A percentile compares a stretch with the other conserved stretches of the same genome.
These are phyloP conservation scores for Campoplex nolae DNA, from an alignment of 2,888 invertebrate species.

Conservation along the genomic window DNA sequence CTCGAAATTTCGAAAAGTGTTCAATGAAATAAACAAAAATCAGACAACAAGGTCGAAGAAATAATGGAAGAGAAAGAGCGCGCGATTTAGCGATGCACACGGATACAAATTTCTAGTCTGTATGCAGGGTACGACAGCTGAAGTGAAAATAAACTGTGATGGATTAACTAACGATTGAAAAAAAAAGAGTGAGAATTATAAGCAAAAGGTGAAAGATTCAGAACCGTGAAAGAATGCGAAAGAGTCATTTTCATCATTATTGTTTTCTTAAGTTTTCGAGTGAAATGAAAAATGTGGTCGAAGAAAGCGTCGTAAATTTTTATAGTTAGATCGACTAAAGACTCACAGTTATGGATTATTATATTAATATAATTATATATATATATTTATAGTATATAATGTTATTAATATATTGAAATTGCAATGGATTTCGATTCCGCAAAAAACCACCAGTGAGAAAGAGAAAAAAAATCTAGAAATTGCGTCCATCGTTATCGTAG, in stretches of 20 bases:
- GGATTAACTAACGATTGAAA: conserved; percentile 48
- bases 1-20: conserved; percentile 10
- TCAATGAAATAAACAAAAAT: conserved; percentile 6
- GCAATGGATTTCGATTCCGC: conserved; percentile 33
- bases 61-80: background rate
- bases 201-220: conserved; percentile 20
- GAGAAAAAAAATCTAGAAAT: conserved; percentile 61
- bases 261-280: background rate
- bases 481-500: conserved; percentile 77
- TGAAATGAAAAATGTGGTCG: conserved; percentile 7
- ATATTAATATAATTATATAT: conserved; percentile 42
- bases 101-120: conserved; percentile 59
- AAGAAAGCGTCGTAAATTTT: conserved; percentile 40
- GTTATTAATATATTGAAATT: conserved; percentile 41
- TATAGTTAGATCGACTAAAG: conserved; percentile 55
- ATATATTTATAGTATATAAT: conserved; percentile 52
- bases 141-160: conserved; percentile 66
- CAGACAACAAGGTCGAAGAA: background rate
- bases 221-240: background rate
- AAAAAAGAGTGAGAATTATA: conserved; percentile 10
- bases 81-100: background rate
- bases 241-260: conserved; percentile 5
- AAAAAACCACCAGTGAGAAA: conserved; percentile 27
- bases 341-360: conserved; percentile 60
- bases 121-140: conserved; percentile 58